These are phyloP conservation scores for Nephrotoma guestfalica DNA, from an alignment of 2,888 invertebrate species.

Conservation along the genomic window DNA sequence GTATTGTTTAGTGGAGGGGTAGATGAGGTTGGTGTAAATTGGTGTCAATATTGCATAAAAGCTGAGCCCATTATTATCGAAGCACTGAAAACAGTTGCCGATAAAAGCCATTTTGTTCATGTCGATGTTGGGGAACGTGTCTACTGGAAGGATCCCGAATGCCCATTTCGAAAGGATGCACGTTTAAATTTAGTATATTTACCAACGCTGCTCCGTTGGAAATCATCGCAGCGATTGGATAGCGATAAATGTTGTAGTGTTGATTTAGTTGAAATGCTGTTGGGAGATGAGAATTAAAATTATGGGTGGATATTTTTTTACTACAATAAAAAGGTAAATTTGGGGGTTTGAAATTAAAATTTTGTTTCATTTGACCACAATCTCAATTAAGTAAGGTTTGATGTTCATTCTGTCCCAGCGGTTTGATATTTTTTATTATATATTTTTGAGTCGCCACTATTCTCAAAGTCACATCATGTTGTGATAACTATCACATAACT, in stretches of 20 bases:
- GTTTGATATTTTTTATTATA: too few relatives aligned
- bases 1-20: constrained; percentile 31
- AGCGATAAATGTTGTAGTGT: constrained; percentile 61
- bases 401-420: too few relatives aligned
- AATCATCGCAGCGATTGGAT: constrained; percentile 59
- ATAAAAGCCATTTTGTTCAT: constrained; percentile 50
- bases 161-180: constrained; percentile 65
- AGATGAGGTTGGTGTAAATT: constrained; percentile 50
- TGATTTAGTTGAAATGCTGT: constrained; percentile 64
- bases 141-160: constrained; percentile 69
- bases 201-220: constrained; percentile 71
- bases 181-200: constrained; percentile 58
- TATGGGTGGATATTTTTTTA: neutral
- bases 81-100: constrained; percentile 43
- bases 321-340: too few relatives aligned
- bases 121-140: constrained; percentile 65
- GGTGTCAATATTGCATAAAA: constrained; percentile 83
- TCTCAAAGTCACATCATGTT: too few relatives aligned
- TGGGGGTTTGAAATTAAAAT: too few relatives aligned
- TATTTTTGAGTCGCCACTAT: too few relatives aligned
- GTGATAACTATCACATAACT: too few relatives aligned
- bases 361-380: too few relatives aligned
- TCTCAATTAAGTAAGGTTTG: too few relatives aligned
- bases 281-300: constrained; percentile 48
- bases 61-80: constrained; percentile 65